Evolutionary conservation across 1,140 invertebrate species (phyloP).

Genomic region (Tigriopus japonicus): DNA sequence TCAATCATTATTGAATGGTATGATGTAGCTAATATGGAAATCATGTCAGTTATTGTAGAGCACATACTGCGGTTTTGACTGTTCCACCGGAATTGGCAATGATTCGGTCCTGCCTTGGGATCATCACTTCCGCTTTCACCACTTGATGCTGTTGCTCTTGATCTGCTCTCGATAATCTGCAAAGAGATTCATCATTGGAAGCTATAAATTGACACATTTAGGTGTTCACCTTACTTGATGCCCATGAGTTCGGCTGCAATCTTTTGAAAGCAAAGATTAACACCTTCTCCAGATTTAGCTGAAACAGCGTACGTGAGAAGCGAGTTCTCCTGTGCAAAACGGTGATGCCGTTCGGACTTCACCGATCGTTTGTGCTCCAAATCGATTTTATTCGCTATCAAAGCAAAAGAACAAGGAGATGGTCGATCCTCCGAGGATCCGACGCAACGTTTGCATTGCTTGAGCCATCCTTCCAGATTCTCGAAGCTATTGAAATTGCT

Average conservation of each 20-base stretch:
- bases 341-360: slow-evolving; percentile 51
- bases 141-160: slow-evolving; percentile 43
- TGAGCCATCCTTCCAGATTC: slow-evolving; percentile 50
- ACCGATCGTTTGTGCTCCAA: slow-evolving; percentile 43
- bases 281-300: slow-evolving; percentile 68
- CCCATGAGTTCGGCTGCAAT: slow-evolving; percentile 43
- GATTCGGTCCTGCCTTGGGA: slow-evolving; percentile 20
- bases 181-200: neutral
- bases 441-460: slow-evolving; percentile 37
- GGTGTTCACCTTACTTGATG: slow-evolving; percentile 21
- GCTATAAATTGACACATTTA: too few relatives aligned
- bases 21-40: too few relatives aligned
- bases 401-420: slow-evolving; percentile 32
- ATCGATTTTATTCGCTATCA: slow-evolving; percentile 69
- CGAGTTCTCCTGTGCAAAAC: slow-evolving; percentile 52
- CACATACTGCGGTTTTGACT: neutral
- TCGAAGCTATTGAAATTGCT: slow-evolving; percentile 63
- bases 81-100: neutral
- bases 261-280: slow-evolving; percentile 39
- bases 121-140: slow-evolving; percentile 41
- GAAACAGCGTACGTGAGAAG: slow-evolving; percentile 55
- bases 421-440: slow-evolving; percentile 35
- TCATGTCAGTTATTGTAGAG: neutral
- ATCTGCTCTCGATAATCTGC: slow-evolving; percentile 39
- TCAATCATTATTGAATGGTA: too few relatives aligned